Evolutionary conservation across 2,888 invertebrate species (phyloP).

Genomic region (Willowsia nigromaculata): DNA sequence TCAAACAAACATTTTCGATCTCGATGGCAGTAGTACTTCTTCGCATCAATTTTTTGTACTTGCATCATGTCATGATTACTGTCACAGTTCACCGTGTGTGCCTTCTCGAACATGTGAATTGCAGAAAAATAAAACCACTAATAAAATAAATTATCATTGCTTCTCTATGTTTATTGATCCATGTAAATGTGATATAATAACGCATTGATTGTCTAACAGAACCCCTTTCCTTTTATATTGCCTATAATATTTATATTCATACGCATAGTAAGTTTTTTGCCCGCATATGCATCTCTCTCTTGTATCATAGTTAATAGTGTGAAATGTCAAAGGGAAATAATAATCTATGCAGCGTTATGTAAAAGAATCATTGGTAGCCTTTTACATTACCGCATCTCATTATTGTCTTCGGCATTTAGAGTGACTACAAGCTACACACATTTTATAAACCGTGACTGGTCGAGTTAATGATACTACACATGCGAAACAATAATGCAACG

Average conservation of each 20-base stretch:
- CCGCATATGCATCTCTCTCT: too few species aligned
- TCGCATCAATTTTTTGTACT: not conserved
- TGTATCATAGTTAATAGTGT: not conserved
- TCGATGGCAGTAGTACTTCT: not conserved
- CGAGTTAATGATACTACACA: slow-evolving; percentile 14
- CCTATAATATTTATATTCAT: too few species aligned
- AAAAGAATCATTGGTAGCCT: not conserved
- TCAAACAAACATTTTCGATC: not conserved
- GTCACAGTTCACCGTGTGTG: too few species aligned
- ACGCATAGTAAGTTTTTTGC: too few species aligned
- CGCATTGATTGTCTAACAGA: not conserved
- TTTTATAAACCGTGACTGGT: slow-evolving; percentile 39
- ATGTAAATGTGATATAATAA: not conserved
- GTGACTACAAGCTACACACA: not conserved
- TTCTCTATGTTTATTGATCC: slow-evolving; percentile 8
- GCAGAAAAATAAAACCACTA: slow-evolving; percentile 14
- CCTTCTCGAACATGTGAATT: slow-evolving; percentile 3
- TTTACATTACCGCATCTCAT: too few species aligned
- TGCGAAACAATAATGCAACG: not conserved
- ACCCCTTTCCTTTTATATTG: not conserved
- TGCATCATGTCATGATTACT: not conserved
- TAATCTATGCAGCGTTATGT: slow-evolving; percentile 23
- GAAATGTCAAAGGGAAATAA: slow-evolving; percentile 48
- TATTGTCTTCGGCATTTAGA: not conserved
- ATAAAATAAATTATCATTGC: slow-evolving; percentile 39